Evolutionary conservation across 2,888 invertebrate species (phyloP).

Genomic region (Unio delphinus): DNA sequence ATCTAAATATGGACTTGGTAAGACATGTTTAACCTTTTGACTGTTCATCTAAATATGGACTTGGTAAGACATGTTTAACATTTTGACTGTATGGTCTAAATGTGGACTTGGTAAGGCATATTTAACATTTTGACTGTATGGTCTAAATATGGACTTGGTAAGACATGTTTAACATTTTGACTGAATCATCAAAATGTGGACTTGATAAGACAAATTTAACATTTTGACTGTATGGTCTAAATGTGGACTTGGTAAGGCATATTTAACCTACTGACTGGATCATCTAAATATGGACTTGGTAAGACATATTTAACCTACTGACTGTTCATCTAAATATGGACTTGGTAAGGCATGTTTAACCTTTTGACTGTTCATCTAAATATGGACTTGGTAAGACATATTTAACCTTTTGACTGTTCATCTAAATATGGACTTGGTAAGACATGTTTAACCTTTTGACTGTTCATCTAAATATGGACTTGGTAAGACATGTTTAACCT

Average conservation of each 20-base stretch:
- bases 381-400: constrained; percentile 83
- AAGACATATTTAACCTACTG: constrained; percentile 12
- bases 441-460: constrained; percentile 6
- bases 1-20: no score
- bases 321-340: constrained; percentile 91
- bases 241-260: constrained; percentile 85
- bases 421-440: constrained; percentile 91
- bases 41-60: no score
- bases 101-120: constrained; percentile 83
- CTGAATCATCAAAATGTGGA: constrained; percentile 91
- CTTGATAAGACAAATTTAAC: constrained; percentile 73
- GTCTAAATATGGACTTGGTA: constrained; percentile 93
- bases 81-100: constrained; percentile 85
- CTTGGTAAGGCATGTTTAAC: constrained; percentile 73
- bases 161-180: constrained; percentile 11
- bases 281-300: constrained; percentile 95
- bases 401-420: constrained; percentile 73
- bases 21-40: no score
- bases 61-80: no score
- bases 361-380: constrained; percentile 80
- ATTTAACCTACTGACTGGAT: constrained; percentile 79
- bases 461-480: constrained; percentile 92
- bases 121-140: constrained; percentile 83
- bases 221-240: constrained; percentile 91
- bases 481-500: constrained; percentile 71